Percentiles rank a stretch among this genome's conserved stretches.
Conservation (phyloP, 1,140 invertebrate species). For the Listronotus bonariensis region DNA sequence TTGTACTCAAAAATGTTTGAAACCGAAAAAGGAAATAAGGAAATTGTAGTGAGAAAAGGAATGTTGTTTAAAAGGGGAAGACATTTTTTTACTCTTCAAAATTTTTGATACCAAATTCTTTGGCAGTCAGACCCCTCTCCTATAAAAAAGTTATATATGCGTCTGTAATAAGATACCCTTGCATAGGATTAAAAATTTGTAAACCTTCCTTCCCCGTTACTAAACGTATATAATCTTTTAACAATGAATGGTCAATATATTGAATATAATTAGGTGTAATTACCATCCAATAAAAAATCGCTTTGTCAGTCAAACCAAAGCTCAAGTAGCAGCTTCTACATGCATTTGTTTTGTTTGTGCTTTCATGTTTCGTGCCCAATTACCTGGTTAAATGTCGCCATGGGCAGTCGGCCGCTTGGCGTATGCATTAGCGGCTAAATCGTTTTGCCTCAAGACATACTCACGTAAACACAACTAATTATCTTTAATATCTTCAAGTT, state of each 20-base stretch:
- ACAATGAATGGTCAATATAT: constrained; percentile 6
- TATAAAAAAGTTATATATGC: too few relatives aligned
- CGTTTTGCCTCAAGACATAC: constrained; percentile 43
- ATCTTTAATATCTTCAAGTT: constrained; percentile 20
- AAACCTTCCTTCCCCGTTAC: too few relatives aligned
- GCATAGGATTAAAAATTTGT: too few relatives aligned
- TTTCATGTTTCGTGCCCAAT: constrained; percentile 34
- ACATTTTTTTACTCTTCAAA: too few relatives aligned
- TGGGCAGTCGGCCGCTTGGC: constrained; percentile 37
- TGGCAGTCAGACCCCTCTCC: too few relatives aligned
- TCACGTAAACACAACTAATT: constrained; percentile 39
- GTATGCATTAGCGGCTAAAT: constrained; percentile 43
- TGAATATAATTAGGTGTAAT: constrained; percentile 27
- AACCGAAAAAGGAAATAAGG: too few relatives aligned
- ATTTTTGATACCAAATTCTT: too few relatives aligned
- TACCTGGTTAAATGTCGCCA: constrained; percentile 45
- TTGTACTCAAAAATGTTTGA: too few relatives aligned
- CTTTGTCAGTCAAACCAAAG: constrained; percentile 25
- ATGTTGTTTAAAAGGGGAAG: too few relatives aligned
- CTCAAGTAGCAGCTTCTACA: constrained; percentile 29
- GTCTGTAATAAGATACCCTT: too few relatives aligned
- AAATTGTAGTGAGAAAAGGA: too few relatives aligned
- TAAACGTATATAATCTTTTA: too few relatives aligned
- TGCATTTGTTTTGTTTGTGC: constrained; percentile 31
- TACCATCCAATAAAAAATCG: constrained; percentile 30